Percentiles rank a stretch among this genome's conserved stretches.
These are phyloP conservation scores for Oscheius sp. DNA, from an alignment of 2,888 invertebrate genomes.

Conservation along the genomic window DNA sequence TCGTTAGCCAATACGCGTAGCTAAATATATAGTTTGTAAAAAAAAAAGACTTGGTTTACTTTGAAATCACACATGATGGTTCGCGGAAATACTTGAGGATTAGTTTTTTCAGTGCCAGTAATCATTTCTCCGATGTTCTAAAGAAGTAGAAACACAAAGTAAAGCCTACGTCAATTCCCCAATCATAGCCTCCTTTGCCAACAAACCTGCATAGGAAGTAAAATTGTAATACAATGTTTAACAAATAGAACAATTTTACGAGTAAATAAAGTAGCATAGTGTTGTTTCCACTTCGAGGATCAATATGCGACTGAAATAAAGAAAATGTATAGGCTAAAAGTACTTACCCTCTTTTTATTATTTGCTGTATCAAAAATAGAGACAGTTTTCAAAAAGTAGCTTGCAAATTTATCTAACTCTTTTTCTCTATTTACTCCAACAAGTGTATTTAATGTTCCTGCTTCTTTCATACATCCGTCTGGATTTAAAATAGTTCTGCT, in stretches of 20 bases:
- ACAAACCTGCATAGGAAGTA: slow-evolving; percentile 71
- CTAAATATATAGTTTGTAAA: neutral
- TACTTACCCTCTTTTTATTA: neutral
- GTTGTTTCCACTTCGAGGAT: slow-evolving; percentile 54
- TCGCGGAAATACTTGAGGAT: slow-evolving; percentile 71
- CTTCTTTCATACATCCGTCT: slow-evolving; percentile 33
- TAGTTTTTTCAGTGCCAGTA: slow-evolving; percentile 39
- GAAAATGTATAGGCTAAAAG: too few species aligned
- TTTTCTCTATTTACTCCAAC: slow-evolving; percentile 48
- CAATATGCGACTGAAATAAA: slow-evolving; percentile 23
- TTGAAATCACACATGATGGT: slow-evolving; percentile 71
- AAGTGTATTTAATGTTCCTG: slow-evolving; percentile 34
- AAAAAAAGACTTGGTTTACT: neutral
- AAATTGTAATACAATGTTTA: slow-evolving; percentile 71
- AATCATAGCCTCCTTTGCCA: slow-evolving; percentile 62
- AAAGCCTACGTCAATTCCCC: slow-evolving; percentile 55
- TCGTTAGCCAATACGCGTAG: slow-evolving; percentile 55
- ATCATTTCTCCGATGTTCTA: neutral
- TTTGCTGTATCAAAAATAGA: slow-evolving; percentile 27
- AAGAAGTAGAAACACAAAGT: neutral
- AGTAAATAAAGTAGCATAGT: slow-evolving; percentile 70
- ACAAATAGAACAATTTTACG: slow-evolving; percentile 71
- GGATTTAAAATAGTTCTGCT: slow-evolving; percentile 54
- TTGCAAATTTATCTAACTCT: slow-evolving; percentile 45
- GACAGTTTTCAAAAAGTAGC: slow-evolving; percentile 52